Evolutionary conservation across 2,888 invertebrate species (phyloP), one percentile per base, ranked within the genome.

Genomic region (Ichneumoninae sp.): DNA sequence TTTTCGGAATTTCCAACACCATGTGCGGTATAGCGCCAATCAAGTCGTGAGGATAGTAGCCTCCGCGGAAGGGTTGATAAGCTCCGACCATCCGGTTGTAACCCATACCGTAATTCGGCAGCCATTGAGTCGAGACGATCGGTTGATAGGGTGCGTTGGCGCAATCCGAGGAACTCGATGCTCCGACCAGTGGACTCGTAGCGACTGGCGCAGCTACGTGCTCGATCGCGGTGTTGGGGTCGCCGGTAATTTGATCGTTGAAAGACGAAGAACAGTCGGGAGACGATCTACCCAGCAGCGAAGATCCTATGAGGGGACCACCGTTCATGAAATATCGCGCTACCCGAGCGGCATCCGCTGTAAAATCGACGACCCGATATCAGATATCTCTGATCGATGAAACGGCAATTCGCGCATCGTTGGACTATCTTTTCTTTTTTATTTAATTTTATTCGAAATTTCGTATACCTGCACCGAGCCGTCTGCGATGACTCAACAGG

Each of bases 241-340:
- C 47, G 30, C 65, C 71, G 30, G 33, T 50, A 7, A 65, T 19
- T 8, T 47, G 36, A 47, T 81, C 71, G 8, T 69, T 60, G 22
- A 44, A 33, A 7, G 70, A 54, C 10, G 66, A 22, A 13, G 30
- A 62, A 47, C 70, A 75, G 6, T 19, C 74, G 2, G 30, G 8
- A 36, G 50, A 70, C 16, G 70, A 16, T 26, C n/a, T 62, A 50
- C 75, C 82, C 3, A 87, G 47, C 16, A 86, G 30, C 36, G 82
- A 69, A 30, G 72, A 30, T 33, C 89, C 90, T 44, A 79, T 77
- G 13, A 79, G 36, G 4, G 91, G 90, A 13, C 92, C 92, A 52
- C 89, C 90, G 22, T 83, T 86, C 74, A 90, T 80, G 80, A 93
- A 93, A 84, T 93, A 93, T 22, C 89, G 88, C 7, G 90, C 90